Evolutionary conservation across 1,140 invertebrate species (phyloP), one percentile per base, ranked within the genome.

Genomic region (Tribolium castaneum): DNA sequence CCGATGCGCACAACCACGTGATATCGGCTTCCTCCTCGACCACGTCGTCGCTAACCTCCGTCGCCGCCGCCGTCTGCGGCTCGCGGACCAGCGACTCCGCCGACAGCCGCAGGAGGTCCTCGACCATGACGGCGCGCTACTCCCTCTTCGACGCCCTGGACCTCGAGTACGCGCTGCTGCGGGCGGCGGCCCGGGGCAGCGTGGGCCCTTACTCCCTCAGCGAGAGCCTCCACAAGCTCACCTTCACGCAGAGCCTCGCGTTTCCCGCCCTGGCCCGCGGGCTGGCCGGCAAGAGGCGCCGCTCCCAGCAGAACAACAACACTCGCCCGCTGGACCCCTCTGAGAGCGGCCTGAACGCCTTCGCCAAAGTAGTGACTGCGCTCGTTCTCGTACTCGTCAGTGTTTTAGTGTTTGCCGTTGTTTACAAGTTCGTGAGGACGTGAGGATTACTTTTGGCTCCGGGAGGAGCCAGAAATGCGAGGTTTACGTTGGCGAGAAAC

Each of bases 341-440:
- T 10, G 91, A 92, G 80, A 91, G 90, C 72, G 91, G 91, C 19
- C 84, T 93, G 74, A 93, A 93, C 85, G 90, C 90, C 45, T 92
- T 92, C 83, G 92, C 92, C 45, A 93, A 93, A 85, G 90, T 93
- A 16, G 88, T 93, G 25, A 94, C 93, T 0, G 92, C 92, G 4
- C 86, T 93, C 3, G 90, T 94, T 0, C 85, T 94, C 13, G 91
- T 94, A 78, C 85, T 93, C 6, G 91, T 94, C 16, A 93, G 92
- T 80, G 91, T 94, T 54, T 87, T 94, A 82, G 92, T 94, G 66
- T 93, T 94, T 84, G 90, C 92, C 7, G 91, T 94, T 1, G 92
- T 94, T 16, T 94, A 93, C 83, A 94, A 94, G 83, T 93, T 93
- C 82, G 92, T 93, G 81, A 88, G 90, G 83, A 92, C 92, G 91